These are phyloP conservation scores for Apotomis betuletana DNA, from an alignment of 2,888 invertebrate species.

Conservation along the genomic window DNA sequence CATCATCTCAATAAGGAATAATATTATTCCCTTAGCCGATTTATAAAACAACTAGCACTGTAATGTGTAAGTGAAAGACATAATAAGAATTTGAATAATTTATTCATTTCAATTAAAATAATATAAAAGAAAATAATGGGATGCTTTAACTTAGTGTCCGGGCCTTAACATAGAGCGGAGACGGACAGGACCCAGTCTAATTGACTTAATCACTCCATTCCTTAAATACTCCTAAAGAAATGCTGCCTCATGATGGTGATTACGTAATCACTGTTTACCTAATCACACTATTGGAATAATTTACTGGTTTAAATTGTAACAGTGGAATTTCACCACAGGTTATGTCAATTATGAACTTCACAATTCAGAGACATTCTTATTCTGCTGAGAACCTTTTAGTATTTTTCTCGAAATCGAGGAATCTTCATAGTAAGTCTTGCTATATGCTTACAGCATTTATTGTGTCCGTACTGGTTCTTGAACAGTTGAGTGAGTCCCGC, in stretches of 20 bases:
- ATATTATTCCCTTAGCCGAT: no score
- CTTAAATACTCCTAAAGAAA: not conserved
- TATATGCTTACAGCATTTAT: no score
- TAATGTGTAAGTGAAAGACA: slow-evolving; percentile 42
- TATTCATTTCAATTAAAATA: slow-evolving; percentile 68
- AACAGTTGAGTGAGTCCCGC: slow-evolving; percentile 22
- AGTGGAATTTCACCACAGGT: no score
- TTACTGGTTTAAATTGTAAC: no score
- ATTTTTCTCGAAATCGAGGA: no score
- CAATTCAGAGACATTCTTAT: no score
- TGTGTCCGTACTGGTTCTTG: not conserved
- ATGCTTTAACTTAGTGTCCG: slow-evolving; percentile 67
- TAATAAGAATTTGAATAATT: slow-evolving; percentile 69
- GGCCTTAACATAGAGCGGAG: slow-evolving; percentile 57
- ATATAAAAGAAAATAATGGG: slow-evolving; percentile 57
- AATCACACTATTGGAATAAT: not conserved
- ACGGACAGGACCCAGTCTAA: slow-evolving; percentile 19
- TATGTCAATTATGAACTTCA: no score
- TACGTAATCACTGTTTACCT: not conserved
- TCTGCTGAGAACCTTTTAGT: no score
- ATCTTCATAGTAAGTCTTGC: no score
- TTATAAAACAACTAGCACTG: no score
- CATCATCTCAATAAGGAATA: no score
- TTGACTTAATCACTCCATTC: slow-evolving; percentile 11
- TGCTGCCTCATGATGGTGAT: not conserved